Conservation (phyloP, 2,113 vertebrate genomes). For the Ptilorrhoa leucosticta region DNA sequence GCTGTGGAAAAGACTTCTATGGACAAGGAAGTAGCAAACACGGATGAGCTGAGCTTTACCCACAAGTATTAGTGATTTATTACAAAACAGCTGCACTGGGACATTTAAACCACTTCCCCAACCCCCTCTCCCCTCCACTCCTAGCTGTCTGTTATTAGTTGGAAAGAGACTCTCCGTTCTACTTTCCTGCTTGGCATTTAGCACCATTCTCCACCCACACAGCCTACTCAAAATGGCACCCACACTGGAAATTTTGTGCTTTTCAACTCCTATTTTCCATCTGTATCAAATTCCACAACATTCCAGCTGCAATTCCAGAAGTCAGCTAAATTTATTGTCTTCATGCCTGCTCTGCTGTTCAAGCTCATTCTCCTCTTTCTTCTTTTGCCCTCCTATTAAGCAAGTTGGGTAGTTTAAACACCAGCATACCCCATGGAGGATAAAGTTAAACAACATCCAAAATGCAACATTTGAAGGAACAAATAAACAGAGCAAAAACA, state of each 20-base stretch:
- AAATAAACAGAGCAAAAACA: background rate
- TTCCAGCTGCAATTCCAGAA: slow-evolving; percentile 30
- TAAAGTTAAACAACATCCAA: background rate
- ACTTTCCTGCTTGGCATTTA: slow-evolving; percentile 34
- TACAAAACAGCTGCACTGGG: slow-evolving; percentile 6
- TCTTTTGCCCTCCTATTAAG: background rate
- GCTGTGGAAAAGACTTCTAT: background rate
- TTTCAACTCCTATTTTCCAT: slow-evolving; percentile 36
- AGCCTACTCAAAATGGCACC: slow-evolving; percentile 42
- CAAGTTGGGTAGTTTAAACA: background rate
- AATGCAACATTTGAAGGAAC: background rate
- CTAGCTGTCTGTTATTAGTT: background rate
- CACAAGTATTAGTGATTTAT: slow-evolving; percentile 6
- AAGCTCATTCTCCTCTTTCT: background rate
- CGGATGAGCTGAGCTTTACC: background rate
- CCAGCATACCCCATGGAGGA: background rate
- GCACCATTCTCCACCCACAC: slow-evolving; percentile 34
- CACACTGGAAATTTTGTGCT: slow-evolving; percentile 17
- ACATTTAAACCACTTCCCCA: background rate
- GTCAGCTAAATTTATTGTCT: background rate
- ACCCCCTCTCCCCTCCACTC: background rate
- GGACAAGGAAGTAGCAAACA: background rate
- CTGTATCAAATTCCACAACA: slow-evolving; percentile 49
- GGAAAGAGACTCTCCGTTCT: background rate
- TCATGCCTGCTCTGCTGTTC: background rate